These are phyloP conservation scores for Tokudaia tokunoshimensis DNA, from an alignment of 2,797 vertebrate species.

Conservation along the genomic window DNA sequence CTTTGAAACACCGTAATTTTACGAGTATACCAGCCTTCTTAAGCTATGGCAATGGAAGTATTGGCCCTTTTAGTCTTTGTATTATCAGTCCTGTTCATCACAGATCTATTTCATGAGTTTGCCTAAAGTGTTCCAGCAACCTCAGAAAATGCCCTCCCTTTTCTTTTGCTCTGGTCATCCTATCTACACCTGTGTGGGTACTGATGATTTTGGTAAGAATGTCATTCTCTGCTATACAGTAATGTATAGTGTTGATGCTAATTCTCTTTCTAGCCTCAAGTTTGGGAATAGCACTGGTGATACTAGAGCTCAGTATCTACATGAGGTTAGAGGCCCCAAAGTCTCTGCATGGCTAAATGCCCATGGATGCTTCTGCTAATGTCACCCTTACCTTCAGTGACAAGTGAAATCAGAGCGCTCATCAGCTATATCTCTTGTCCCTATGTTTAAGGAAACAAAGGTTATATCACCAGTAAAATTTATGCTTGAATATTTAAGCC, in stretches of 20 bases:
- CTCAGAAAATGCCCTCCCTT: not conserved
- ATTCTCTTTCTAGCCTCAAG: not conserved
- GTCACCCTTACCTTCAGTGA: not conserved
- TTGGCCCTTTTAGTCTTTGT: not conserved
- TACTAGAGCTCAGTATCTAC: not conserved
- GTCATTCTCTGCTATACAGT: not conserved
- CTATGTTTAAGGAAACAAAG: not conserved
- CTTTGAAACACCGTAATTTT: not conserved
- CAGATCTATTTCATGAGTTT: not conserved
- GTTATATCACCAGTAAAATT: not conserved
- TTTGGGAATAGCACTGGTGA: not conserved
- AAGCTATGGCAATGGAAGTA: not conserved
- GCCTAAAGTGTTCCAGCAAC: not conserved
- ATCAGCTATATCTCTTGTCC: not conserved
- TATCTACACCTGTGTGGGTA: not conserved
- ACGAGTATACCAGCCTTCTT: not conserved
- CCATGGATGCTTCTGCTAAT: not conserved
- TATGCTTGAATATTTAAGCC: not conserved
- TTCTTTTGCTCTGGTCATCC: not conserved
- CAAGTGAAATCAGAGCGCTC: slow-evolving; percentile 1
- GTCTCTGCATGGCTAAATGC: slow-evolving; percentile 7
- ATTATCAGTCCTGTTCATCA: not conserved
- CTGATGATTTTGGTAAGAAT: slow-evolving; percentile 7
- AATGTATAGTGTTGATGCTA: not conserved
- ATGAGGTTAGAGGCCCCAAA: not conserved